Base-by-base conservation (phyloP, 2,797 vertebrate species). In the Champsocephalus esox region DNA sequence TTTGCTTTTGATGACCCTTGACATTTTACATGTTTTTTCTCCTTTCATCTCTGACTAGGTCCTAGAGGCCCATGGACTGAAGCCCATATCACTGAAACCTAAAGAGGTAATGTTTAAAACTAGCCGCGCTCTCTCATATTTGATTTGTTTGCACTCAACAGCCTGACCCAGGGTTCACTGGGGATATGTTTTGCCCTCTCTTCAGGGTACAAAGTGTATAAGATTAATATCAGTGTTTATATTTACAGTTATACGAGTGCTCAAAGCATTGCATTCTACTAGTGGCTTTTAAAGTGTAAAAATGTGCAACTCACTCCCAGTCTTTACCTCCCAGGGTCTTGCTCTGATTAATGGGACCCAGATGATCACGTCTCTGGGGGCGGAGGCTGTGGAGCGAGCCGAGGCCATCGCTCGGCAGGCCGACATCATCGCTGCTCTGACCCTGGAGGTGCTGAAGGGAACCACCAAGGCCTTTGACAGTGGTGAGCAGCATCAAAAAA, bases 291-390 rank as follows among this genome's bases (percentile, higher is more conserved):
- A 44, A 45, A 61, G 32, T 24, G 28, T 12, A 66, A 55, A 62
- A 41, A 14, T 16, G 16, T 24, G 16, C 7, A 17, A 58, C 34
- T 81, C 38, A 56, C 12, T 41, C 38, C 63, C 1, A 10, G 12
- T 61, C 9, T 54, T 28, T 66, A 46, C 51, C 80, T 70, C 58
- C 19, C 86, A 99, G 98, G 98, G 98, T 45, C 91, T 99, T 66
- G 97, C 98, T 21, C 94, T 99, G 87, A 99, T 99, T 87, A 99
- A 99, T 0, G 98, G 98, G 62, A 99, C 98, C 0, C 98, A 99
- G 85, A 99, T 99, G 98, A 99, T 99, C 92, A 99, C 98, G 5
- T 99, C 98, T 0, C 91, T 99, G 81, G 98, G 98, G 43, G 98
- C 97, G 0, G 98, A 99, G 91, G 98, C 98, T 0, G 96, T 99